Percentiles rank a stretch among this genome's conserved stretches.
These are phyloP conservation scores for Trigoniulus corallinus DNA, from an alignment of 1,140 invertebrate species.

Conservation along the genomic window DNA sequence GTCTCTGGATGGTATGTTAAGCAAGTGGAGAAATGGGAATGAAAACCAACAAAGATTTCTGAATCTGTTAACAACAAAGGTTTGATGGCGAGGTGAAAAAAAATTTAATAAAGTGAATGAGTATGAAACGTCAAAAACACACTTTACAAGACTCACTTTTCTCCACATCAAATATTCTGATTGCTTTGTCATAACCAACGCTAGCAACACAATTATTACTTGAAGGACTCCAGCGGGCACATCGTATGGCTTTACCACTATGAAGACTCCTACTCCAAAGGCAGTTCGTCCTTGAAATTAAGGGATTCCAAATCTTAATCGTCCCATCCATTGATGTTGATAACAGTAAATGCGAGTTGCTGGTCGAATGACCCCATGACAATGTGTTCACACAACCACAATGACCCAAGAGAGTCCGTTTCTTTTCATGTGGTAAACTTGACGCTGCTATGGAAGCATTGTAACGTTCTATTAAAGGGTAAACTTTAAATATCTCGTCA, in stretches of 20 bases:
- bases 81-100: not conserved
- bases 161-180: conserved; percentile 19
- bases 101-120: not conserved
- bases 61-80: not conserved
- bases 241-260: conserved; percentile 18
- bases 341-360: conserved; percentile 20
- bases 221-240: conserved; percentile 19
- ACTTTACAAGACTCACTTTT: conserved; percentile 17
- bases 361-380: too few species aligned
- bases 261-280: conserved; percentile 14
- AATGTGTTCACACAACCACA: too few species aligned
- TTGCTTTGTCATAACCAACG: conserved; percentile 21
- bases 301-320: conserved; percentile 22
- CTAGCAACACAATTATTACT: conserved; percentile 19
- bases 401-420: too few species aligned
- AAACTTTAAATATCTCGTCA: too few species aligned
- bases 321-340: conserved; percentile 22
- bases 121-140: conserved; percentile 16
- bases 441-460: too few species aligned
- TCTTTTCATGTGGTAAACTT: too few species aligned
- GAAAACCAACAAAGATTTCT: not conserved
- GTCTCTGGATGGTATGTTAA: conserved; percentile 17
- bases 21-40: not conserved
- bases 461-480: too few species aligned
- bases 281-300: conserved; percentile 17